Conservation (phyloP, 2,113 vertebrate genomes). For the Melanotaenia duboulayi region DNA sequence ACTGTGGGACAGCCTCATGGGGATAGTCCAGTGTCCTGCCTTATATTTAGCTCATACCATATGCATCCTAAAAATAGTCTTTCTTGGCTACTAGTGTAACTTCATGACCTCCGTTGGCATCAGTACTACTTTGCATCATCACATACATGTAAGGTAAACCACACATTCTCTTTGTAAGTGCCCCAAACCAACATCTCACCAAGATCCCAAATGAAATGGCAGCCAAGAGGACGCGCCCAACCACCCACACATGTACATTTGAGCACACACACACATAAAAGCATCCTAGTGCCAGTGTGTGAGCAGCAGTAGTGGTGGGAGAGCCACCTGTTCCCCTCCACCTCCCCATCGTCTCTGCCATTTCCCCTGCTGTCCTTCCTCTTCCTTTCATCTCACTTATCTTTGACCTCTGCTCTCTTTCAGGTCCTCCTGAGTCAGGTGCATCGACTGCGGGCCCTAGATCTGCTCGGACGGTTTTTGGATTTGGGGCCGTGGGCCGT, state of each 20-base stretch:
- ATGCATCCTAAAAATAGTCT: conserved; percentile 36
- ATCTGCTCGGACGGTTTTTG: conserved; percentile 93
- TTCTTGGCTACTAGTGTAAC: not conserved
- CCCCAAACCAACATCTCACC: not conserved
- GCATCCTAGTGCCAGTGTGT: conserved; percentile 42
- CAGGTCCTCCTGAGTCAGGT: conserved; percentile 98
- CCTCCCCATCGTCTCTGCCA: conserved; percentile 20
- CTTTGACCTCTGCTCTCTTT: conserved; percentile 58
- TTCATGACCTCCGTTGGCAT: conserved; percentile 9
- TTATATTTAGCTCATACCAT: conserved; percentile 28
- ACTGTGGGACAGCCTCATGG: conserved; percentile 53
- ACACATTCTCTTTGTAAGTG: not conserved
- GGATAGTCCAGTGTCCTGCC: conserved; percentile 27
- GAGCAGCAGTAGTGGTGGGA: conserved; percentile 50
- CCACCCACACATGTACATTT: conserved; percentile 12
- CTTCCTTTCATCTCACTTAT: conserved; percentile 13
- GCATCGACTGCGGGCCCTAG: conserved; percentile 93
- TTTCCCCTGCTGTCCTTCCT: conserved; percentile 37
- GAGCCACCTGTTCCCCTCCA: conserved; percentile 69
- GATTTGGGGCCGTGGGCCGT: conserved; percentile 99
- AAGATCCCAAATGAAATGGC: conserved; percentile 7
- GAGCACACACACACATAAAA: conserved; percentile 21
- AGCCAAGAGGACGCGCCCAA: conserved; percentile 46
- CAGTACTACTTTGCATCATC: not conserved
- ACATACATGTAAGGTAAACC: not conserved